Percentiles rank a stretch among this genome's conserved stretches.
phyloP scores from a whole-genome alignment of 2,797 vertebrate species.

The Fistularia commersonii region DNA sequence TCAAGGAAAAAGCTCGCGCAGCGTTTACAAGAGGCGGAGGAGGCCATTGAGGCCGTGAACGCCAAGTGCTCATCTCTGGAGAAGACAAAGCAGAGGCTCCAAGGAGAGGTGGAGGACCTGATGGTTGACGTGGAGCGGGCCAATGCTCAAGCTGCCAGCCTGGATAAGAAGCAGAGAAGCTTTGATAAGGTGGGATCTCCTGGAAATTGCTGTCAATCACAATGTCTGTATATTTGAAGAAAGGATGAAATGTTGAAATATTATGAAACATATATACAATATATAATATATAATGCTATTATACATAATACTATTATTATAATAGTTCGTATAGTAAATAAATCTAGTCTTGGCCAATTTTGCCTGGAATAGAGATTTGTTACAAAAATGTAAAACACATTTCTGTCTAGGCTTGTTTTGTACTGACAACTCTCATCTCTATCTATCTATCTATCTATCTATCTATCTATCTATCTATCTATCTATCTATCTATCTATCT shows the following conservation, averaged over 20 bases:
- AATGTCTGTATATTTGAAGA: background rate
- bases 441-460: no score
- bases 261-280: no score
- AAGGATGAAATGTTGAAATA: background rate
- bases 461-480: no score
- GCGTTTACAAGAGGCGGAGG: slow-evolving; percentile 80
- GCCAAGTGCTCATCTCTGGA: slow-evolving; percentile 81
- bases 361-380: no score
- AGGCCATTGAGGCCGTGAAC: slow-evolving; percentile 74
- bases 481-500: no score
- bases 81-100: slow-evolving; percentile 82
- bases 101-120: slow-evolving; percentile 82
- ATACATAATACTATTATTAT: no score
- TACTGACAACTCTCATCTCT: no score
- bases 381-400: no score
- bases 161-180: slow-evolving; percentile 83
- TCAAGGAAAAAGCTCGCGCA: slow-evolving; percentile 81
- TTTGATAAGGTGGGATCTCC: slow-evolving; percentile 74
- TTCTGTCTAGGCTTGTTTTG: no score
- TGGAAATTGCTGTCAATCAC: background rate
- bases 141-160: slow-evolving; percentile 72
- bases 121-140: slow-evolving; percentile 79
- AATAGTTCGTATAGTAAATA: no score
- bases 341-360: no score
- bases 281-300: no score